These are phyloP conservation scores for Nycteola revayana DNA, from an alignment of 2,888 invertebrate genomes.

Conservation along the genomic window DNA sequence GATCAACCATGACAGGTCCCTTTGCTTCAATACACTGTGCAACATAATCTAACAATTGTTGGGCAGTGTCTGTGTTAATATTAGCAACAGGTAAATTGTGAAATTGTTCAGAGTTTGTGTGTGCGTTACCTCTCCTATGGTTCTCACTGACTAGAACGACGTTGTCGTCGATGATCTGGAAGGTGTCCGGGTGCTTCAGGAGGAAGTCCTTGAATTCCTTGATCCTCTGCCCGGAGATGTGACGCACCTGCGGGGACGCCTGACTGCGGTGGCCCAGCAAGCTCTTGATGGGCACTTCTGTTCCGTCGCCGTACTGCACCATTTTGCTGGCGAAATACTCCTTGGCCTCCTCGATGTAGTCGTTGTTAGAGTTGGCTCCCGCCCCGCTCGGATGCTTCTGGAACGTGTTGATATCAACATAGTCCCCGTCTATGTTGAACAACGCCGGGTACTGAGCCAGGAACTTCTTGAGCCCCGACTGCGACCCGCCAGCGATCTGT, in stretches of 20 bases:
- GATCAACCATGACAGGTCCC: conserved; percentile 92
- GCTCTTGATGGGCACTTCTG: conserved; percentile 98
- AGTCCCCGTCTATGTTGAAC: conserved; percentile 96
- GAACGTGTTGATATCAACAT: conserved; percentile 92
- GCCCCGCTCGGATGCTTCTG: conserved; percentile 83
- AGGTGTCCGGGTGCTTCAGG: conserved; percentile 90
- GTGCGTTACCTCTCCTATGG: conserved; percentile 86
- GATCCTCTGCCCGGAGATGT: conserved; percentile 96
- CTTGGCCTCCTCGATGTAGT: conserved; percentile 97
- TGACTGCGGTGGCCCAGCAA: conserved; percentile 97
- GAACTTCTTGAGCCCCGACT: conserved; percentile 98
- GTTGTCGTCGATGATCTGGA: conserved; percentile 92
- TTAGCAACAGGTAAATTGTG: conserved; percentile 88
- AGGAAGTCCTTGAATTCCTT: conserved; percentile 97
- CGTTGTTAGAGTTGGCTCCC: conserved; percentile 86
- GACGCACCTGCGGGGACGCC: conserved; percentile 97
- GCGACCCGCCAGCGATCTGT: conserved; percentile 96
- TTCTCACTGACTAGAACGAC: conserved; percentile 89
- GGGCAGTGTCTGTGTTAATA: conserved; percentile 92
- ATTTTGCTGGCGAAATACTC: conserved; percentile 98
- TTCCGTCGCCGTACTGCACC: conserved; percentile 96
- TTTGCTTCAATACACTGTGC: conserved; percentile 91
- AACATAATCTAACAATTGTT: conserved; percentile 90
- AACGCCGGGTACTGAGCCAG: conserved; percentile 97
- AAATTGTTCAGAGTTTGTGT: conserved; percentile 84